A percentile compares a stretch with the other conserved stretches of the same genome.
Conservation (phyloP, 2,888 invertebrate species). For the Lissonota sp. region DNA sequence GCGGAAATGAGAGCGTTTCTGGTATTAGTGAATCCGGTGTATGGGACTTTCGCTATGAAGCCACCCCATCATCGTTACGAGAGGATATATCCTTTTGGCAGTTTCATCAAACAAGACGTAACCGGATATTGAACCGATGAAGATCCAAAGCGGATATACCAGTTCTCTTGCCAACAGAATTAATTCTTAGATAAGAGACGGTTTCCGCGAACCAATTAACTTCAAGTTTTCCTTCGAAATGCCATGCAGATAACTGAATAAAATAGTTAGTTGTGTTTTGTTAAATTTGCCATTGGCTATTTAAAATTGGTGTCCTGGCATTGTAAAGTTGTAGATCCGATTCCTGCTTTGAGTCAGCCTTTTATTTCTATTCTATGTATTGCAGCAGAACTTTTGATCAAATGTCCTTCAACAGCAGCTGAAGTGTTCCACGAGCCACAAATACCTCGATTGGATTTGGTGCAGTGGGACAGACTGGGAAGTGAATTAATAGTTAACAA, state of each 20-base stretch:
- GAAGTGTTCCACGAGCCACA: no score
- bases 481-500: no score
- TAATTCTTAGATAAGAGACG: constrained; percentile 36
- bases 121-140: constrained; percentile 24
- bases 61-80: constrained; percentile 17
- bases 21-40: neutral
- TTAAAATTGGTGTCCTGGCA: no score
- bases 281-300: no score
- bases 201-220: constrained; percentile 28
- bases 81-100: constrained; percentile 19
- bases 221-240: constrained; percentile 1
- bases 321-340: no score
- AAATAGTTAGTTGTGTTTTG: neutral
- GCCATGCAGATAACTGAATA: neutral
- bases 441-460: no score
- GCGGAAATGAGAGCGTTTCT: neutral
- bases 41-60: neutral
- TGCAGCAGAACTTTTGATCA: neutral
- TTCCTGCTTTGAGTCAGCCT: neutral
- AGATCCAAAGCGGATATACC: constrained; percentile 32
- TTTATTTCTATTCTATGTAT: neutral
- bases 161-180: neutral
- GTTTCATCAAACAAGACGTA: constrained; percentile 17
- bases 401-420: neutral
- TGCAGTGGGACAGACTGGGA: no score